Evolutionary conservation across 64 coral and sea anemone species (phyloP).

Genomic region (Pocillopora verrucosa): DNA sequence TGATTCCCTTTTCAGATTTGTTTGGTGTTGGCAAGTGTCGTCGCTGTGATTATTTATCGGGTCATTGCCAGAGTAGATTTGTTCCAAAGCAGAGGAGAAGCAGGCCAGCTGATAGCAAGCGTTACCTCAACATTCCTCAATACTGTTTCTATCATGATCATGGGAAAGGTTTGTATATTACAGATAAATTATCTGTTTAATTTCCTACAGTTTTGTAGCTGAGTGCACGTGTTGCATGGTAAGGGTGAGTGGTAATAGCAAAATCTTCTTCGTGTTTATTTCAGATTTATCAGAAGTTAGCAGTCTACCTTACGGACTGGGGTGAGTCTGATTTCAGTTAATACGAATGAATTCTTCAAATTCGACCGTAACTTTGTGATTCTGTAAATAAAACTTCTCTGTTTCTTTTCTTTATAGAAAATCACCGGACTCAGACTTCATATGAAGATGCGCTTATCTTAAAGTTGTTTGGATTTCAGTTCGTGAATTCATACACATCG

Average conservation of each 20-base stretch:
- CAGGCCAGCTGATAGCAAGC: conserved; percentile 73
- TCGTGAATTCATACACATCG: conserved; percentile 98
- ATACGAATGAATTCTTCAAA: too few relatives aligned
- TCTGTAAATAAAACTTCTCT: not conserved
- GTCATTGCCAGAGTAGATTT: conserved; percentile 86
- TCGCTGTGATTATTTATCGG: conserved; percentile 91
- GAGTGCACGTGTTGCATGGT: too few relatives aligned
- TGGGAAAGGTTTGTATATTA: conserved; percentile 80
- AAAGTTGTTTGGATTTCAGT: conserved; percentile 96
- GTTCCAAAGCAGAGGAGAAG: conserved; percentile 65
- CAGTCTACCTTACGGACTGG: conserved; percentile 85
- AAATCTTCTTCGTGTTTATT: not conserved
- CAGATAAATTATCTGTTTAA: not conserved
- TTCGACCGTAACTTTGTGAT: not conserved
- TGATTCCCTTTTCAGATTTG: conserved; percentile 59
- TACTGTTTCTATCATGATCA: conserved; percentile 92
- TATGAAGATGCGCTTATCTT: conserved; percentile 94
- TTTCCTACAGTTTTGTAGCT: not conserved
- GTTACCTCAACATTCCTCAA: conserved; percentile 94
- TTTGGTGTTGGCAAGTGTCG: conserved; percentile 79
- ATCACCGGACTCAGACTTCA: conserved; percentile 87
- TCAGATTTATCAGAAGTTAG: conserved; percentile 86
- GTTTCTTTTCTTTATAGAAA: conserved; percentile 59
- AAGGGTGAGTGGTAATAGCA: not conserved
- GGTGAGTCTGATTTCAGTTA: conserved; percentile 50